phyloP scores from a whole-genome alignment of 2,888 invertebrate species.

The Blastobasis adustella region DNA sequence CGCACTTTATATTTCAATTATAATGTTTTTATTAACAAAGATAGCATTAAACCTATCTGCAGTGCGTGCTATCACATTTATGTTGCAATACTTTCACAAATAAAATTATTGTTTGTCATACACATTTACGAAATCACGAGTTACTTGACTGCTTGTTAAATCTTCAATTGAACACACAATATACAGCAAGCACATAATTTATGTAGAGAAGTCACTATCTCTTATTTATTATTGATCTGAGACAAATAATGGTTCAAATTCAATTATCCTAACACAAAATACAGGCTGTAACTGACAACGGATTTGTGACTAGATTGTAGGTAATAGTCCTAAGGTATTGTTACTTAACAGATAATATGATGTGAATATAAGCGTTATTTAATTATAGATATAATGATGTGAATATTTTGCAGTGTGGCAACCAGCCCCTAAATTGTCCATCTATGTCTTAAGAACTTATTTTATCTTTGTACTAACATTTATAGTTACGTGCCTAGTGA shows the following conservation, averaged over 20 bases:
- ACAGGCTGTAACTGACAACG: constrained; percentile 70
- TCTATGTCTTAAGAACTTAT: constrained; percentile 24
- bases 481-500: constrained; percentile 32
- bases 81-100: too few species aligned
- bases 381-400: constrained; percentile 44
- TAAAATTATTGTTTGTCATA: too few species aligned
- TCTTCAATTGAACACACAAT: too few species aligned
- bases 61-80: too few species aligned
- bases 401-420: constrained; percentile 47
- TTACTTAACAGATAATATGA: too few species aligned
- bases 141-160: too few species aligned
- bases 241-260: constrained; percentile 24
- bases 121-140: too few species aligned
- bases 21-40: too few species aligned
- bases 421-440: constrained; percentile 37
- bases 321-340: constrained; percentile 19
- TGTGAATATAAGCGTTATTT: constrained; percentile 52
- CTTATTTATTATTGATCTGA: neutral
- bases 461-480: constrained; percentile 29
- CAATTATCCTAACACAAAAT: constrained; percentile 40
- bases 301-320: constrained; percentile 65
- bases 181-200: too few species aligned
- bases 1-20: too few species aligned
- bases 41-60: too few species aligned
- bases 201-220: too few species aligned